phyloP scores from a whole-genome alignment of 2,797 vertebrate genomes.

The Morelia viridis region DNA sequence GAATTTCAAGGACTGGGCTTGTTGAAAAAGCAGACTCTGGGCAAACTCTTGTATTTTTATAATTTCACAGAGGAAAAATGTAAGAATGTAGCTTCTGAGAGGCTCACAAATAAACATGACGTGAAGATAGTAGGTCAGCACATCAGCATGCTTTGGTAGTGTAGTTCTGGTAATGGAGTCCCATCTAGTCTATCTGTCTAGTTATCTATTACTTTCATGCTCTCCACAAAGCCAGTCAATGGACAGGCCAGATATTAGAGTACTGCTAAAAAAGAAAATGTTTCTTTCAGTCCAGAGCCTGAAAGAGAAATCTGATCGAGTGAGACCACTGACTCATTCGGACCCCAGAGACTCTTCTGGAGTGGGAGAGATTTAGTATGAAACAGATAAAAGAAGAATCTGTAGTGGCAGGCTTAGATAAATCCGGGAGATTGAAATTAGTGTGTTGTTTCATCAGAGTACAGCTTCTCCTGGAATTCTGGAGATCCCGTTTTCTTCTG shows the following conservation, averaged over 20 bases:
- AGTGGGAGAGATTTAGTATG: too few relatives aligned
- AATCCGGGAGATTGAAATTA: too few relatives aligned
- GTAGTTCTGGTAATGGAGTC: neutral
- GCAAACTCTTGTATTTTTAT: neutral
- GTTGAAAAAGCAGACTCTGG: too few relatives aligned
- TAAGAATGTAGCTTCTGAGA: too few relatives aligned
- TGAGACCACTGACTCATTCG: neutral
- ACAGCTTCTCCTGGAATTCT: too few relatives aligned
- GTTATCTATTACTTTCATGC: neutral
- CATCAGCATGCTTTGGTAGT: too few relatives aligned
- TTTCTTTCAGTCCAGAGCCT: neutral
- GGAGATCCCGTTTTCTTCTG: too few relatives aligned
- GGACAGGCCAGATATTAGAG: neutral
- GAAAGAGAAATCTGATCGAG: neutral
- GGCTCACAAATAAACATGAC: neutral
- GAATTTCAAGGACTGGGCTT: neutral
- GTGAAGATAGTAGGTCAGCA: too few relatives aligned
- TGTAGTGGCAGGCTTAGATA: too few relatives aligned
- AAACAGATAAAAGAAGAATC: too few relatives aligned
- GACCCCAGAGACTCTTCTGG: neutral
- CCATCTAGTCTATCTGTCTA: neutral
- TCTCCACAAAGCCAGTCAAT: neutral
- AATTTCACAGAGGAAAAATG: neutral
- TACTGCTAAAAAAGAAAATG: neutral
- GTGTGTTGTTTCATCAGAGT: too few relatives aligned